phyloP scores from a whole-genome alignment of 2,113 vertebrate species.

The Callospermophilus lateralis region DNA sequence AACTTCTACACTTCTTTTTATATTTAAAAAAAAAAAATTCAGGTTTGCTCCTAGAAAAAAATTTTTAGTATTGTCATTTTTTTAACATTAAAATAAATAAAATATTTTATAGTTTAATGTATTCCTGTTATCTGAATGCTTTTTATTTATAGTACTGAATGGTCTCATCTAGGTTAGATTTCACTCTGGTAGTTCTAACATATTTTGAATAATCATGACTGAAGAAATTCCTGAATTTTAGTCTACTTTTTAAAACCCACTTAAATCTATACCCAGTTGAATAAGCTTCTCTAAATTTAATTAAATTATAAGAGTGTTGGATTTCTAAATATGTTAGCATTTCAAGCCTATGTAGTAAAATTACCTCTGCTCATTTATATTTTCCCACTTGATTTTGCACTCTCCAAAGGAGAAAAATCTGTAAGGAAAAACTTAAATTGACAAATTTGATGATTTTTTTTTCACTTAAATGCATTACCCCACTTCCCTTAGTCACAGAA shows the following conservation, averaged over 20 bases:
- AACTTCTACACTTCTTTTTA: not conserved
- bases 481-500: not conserved
- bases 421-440: not conserved
- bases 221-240: not conserved
- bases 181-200: not conserved
- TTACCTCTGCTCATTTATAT: not conserved
- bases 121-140: not conserved
- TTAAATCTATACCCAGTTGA: not conserved
- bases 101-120: not conserved
- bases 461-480: not conserved
- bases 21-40: not conserved
- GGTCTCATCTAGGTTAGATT: not conserved
- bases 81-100: slow-evolving; percentile 1
- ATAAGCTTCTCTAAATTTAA: not conserved
- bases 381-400: not conserved
- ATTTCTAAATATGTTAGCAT: not conserved
- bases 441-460: not conserved
- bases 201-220: not conserved
- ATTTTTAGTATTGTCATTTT: not conserved
- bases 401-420: not conserved
- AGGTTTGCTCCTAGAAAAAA: not conserved
- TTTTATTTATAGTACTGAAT: not conserved
- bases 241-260: not conserved
- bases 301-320: not conserved
- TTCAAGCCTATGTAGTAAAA: not conserved